These are phyloP conservation scores for Oceanodroma leucorhoa DNA, from an alignment of 2,797 vertebrate genomes.

Conservation along the genomic window DNA sequence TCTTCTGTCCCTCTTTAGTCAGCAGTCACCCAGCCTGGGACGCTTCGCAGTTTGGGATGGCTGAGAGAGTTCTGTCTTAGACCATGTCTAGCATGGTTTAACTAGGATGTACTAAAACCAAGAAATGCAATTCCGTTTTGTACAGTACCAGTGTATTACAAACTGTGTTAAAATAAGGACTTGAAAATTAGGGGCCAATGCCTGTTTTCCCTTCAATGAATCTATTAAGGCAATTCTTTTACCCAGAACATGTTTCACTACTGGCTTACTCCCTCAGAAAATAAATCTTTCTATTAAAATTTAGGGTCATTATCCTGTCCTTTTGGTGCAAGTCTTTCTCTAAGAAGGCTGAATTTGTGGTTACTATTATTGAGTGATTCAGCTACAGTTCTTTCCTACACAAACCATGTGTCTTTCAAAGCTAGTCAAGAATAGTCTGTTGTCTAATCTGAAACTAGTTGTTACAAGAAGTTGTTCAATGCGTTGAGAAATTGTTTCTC, in stretches of 20 bases:
- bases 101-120: background rate
- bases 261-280: background rate
- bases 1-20: background rate
- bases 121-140: background rate
- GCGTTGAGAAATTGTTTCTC: background rate
- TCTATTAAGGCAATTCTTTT: background rate
- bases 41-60: too few species aligned
- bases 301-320: background rate
- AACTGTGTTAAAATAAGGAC: background rate
- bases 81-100: background rate
- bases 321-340: background rate
- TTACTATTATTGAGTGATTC: background rate
- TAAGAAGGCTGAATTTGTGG: background rate
- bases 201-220: background rate
- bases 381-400: background rate
- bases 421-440: background rate
- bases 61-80: background rate
- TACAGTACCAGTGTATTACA: background rate
- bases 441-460: background rate
- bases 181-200: accelerated
- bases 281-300: background rate
- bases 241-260: background rate
- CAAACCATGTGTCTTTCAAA: background rate
- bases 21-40: background rate
- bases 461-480: background rate